These are phyloP conservation scores for Nothobranchius furzeri DNA, from an alignment of 2,113 vertebrate species.

Conservation along the genomic window DNA sequence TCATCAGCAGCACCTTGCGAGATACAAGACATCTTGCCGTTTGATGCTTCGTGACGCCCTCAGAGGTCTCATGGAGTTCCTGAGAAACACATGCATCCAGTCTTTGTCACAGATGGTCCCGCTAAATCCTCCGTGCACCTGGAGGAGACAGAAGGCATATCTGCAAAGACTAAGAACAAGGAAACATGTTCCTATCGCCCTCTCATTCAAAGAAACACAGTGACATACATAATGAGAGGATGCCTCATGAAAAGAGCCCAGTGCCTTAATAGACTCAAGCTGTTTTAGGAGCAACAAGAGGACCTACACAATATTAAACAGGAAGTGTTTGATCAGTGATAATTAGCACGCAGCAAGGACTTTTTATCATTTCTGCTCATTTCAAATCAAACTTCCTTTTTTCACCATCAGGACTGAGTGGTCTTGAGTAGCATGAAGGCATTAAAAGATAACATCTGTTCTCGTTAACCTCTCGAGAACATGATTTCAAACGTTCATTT, in stretches of 20 bases:
- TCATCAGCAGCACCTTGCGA: too few relatives aligned
- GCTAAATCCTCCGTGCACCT: background rate
- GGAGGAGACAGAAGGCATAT: background rate
- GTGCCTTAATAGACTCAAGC: background rate
- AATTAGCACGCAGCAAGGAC: too few relatives aligned
- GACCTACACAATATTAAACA: too few relatives aligned
- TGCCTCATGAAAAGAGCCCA: background rate
- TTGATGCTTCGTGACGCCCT: background rate
- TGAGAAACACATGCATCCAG: background rate
- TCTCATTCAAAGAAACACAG: background rate
- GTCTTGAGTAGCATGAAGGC: too few relatives aligned
- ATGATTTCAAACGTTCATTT: too few relatives aligned
- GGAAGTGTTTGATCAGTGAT: too few relatives aligned
- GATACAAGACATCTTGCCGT: background rate
- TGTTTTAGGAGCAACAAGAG: background rate
- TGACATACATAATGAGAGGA: background rate
- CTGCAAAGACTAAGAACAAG: background rate
- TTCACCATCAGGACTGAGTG: too few relatives aligned
- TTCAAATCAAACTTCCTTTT: too few relatives aligned
- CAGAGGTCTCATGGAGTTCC: background rate
- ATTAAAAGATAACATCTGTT: too few relatives aligned
- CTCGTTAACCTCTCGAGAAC: too few relatives aligned
- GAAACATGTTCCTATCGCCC: too few relatives aligned
- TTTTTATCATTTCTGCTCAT: too few relatives aligned
- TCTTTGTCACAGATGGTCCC: background rate